Evolutionary conservation across 2,797 vertebrate species (phyloP).

Genomic region (Knipowitschia caucasica): DNA sequence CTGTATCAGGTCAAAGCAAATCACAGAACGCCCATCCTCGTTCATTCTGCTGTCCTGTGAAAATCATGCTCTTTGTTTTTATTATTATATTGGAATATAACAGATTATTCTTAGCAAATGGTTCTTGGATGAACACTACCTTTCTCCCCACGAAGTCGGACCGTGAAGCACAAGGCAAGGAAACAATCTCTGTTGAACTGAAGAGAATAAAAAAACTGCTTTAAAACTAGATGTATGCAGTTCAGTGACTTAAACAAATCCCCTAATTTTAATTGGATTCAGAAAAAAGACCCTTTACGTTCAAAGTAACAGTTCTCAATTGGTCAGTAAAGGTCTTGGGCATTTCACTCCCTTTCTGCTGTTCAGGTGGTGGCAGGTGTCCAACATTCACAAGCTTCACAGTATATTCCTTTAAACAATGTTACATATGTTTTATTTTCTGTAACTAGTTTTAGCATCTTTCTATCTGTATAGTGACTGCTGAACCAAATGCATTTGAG

Average conservation of each 20-base stretch:
- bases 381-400: constrained; percentile 59
- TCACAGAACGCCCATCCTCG: constrained; percentile 59
- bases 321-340: constrained; percentile 27
- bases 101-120: constrained; percentile 62
- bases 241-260: constrained; percentile 18
- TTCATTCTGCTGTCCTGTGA: constrained; percentile 72
- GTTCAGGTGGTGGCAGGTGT: constrained; percentile 29
- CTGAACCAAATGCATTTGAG: constrained; percentile 72
- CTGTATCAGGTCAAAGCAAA: constrained; percentile 83
- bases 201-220: constrained; percentile 24
- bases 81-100: constrained; percentile 60
- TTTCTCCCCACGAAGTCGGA: constrained; percentile 44
- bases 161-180: constrained; percentile 69
- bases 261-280: constrained; percentile 33
- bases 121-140: constrained; percentile 74
- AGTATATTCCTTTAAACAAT: constrained; percentile 58
- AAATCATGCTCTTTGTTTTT: constrained; percentile 71
- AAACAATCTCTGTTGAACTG: constrained; percentile 33
- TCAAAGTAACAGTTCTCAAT: constrained; percentile 15
- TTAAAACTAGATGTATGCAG: constrained; percentile 42
- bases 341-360: constrained; percentile 35
- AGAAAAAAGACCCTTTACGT: constrained; percentile 22
- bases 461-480: constrained; percentile 64
- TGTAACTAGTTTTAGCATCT: constrained; percentile 64
- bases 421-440: constrained; percentile 57